Evolutionary conservation across 2,888 invertebrate genomes (phyloP), one percentile per base, ranked within the genome.

Genomic region (Xestia c-nigrum): DNA sequence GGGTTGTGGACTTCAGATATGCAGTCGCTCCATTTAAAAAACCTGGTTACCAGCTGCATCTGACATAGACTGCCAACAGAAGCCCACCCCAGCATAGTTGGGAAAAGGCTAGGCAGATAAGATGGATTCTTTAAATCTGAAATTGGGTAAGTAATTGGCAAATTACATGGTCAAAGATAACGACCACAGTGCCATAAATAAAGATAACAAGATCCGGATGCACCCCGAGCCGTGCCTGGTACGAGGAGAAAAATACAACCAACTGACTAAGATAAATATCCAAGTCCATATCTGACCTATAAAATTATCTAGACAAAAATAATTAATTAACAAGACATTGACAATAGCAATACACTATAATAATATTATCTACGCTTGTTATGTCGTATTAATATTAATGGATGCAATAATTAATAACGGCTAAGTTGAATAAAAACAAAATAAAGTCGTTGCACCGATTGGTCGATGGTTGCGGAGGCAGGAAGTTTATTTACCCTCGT

Each of bases 291-390:
- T 67, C 38, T 80, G 81, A 65, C 64, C 68, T 71, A 81, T n/a
- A 78, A 85, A 85, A 65, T 85, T 74, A 84, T 84, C 78, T 81
- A 74, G 57, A 72, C 82, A 72, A 84, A 84, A 78, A 82, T 74
- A 78, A 61, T 61, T 74, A 85, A 84, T 82, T 67, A 78, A 85
- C 47, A 74, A 84, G 84, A 43, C 85, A 38, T 85, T 82, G 78
- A 75, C 85, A 82, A 79, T 46, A 74, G 66, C 83, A 78, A 76
- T 31, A 80, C 59, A 66, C 52, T 74, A 43, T 61, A 61, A 38
- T 75, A 55, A 64, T 12, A 75, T 70, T 84, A 83, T 84, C 84
- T 66, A 38, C 61, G n/a, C 12, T 65, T 75, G 31, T 76, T 79
- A 74, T 76, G 77, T 72, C 59, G 72, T 72, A 72, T 75, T 82